phyloP scores from a whole-genome alignment of 2,113 vertebrate genomes.

The Zosterops pallidus region DNA sequence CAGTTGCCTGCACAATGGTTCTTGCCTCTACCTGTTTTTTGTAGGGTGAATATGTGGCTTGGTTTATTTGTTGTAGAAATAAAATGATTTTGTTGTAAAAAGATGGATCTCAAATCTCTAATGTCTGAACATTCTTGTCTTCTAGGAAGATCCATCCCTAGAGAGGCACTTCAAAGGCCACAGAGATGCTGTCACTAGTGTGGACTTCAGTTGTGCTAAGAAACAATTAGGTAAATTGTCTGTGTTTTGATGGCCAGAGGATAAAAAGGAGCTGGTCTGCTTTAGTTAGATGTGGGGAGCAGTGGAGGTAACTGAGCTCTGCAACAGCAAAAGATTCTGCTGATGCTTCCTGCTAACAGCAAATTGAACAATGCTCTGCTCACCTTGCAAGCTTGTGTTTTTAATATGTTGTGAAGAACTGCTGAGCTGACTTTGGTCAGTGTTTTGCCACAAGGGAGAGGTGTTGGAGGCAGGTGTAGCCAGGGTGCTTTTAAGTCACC shows the following conservation, averaged over 20 bases:
- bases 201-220: constrained; percentile 88
- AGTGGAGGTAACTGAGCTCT: neutral
- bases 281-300: neutral
- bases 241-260: neutral
- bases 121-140: neutral
- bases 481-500: neutral
- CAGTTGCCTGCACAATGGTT: neutral
- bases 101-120: neutral
- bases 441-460: neutral
- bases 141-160: constrained; percentile 88
- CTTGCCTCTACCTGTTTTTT: neutral
- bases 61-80: neutral
- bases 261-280: neutral
- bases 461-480: neutral
- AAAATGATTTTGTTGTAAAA: neutral
- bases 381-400: neutral
- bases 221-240: constrained; percentile 87
- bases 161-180: constrained; percentile 94
- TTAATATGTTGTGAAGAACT: neutral
- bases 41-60: neutral
- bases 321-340: neutral
- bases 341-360: neutral
- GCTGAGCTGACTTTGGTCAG: neutral
- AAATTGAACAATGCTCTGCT: neutral
- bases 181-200: constrained; percentile 86